phyloP scores from a whole-genome alignment of 1,140 invertebrate species.

The silkworm (Bombyx mori) region ASM3026992v2 NC_085110.1:6935001-6935500 shows the following conservation, averaged over 20 bases:
- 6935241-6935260: slow-evolving; percentile 6
- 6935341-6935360: slow-evolving; percentile 44
- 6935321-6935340: slow-evolving; percentile 47
- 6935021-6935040: slow-evolving; percentile 68
- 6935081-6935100: slow-evolving; percentile 53
- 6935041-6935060: slow-evolving; percentile 64
- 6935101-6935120: slow-evolving; percentile 40
- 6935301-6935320: slow-evolving; percentile 39
- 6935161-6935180: slow-evolving; percentile 3
- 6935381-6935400: slow-evolving; percentile 9
- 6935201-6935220: background rate
- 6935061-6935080: slow-evolving; percentile 54
- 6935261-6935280: background rate
- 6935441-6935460: no score
- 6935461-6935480: no score
- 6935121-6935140: slow-evolving; percentile 37
- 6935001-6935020: slow-evolving; percentile 55
- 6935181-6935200: background rate
- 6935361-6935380: slow-evolving; percentile 49
- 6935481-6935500: no score
- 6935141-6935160: slow-evolving; percentile 25
- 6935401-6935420: slow-evolving; percentile 1
- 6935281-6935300: slow-evolving; percentile 20
- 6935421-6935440: slow-evolving; percentile 5
- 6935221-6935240: background rate